These are phyloP conservation scores for Patiria miniata DNA, from an alignment of 35 echinoderm and acorn worm genomes.

Conservation along the genomic window DNA sequence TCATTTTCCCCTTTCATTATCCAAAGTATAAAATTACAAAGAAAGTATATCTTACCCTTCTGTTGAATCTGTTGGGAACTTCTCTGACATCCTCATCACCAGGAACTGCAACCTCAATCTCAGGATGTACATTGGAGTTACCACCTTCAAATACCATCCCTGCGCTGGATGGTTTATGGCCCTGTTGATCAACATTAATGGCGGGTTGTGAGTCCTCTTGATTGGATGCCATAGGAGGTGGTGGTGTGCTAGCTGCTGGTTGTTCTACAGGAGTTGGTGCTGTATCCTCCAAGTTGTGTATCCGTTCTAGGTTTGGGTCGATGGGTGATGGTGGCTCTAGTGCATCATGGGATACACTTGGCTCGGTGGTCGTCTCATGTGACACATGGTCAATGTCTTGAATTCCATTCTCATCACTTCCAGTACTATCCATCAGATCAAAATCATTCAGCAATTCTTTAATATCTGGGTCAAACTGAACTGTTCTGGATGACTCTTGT, in stretches of 20 bases:
- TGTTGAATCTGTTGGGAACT: neutral
- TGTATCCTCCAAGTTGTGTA: neutral
- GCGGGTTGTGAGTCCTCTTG: neutral
- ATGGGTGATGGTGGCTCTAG: neutral
- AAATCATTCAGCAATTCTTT: neutral
- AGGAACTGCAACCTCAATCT: neutral
- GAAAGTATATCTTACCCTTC: constrained; percentile 8
- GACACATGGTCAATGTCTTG: neutral
- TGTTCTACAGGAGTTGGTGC: neutral
- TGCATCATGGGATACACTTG: neutral
- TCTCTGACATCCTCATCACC: neutral
- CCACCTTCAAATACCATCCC: neutral
- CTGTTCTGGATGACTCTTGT: neutral
- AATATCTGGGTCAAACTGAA: neutral
- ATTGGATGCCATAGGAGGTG: constrained; percentile 1
- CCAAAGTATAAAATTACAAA: too few relatives aligned
- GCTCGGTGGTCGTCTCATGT: neutral
- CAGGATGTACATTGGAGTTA: neutral
- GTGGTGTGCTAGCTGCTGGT: neutral
- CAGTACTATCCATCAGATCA: neutral
- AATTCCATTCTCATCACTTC: neutral
- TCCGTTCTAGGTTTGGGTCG: neutral
- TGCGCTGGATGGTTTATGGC: neutral
- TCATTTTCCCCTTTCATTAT: too few relatives aligned
- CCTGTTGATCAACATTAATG: neutral